These are phyloP conservation scores for Epinotia nisella DNA, from an alignment of 2,888 invertebrate species.

Conservation along the genomic window DNA sequence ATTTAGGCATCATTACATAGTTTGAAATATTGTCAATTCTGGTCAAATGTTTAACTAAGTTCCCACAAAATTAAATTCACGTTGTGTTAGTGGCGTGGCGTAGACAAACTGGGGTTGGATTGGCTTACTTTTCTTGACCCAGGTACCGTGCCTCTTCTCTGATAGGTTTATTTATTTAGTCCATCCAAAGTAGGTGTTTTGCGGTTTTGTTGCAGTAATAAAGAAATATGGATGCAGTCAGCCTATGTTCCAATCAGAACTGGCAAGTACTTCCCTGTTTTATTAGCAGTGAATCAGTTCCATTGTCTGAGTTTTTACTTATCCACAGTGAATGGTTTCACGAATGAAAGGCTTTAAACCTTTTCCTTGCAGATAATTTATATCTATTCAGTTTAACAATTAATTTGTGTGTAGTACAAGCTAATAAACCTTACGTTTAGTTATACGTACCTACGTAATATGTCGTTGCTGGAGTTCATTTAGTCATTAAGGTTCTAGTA, in stretches of 20 bases:
- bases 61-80: too few species aligned
- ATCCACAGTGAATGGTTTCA: neutral
- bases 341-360: neutral
- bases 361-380: neutral
- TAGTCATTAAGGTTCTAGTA: neutral
- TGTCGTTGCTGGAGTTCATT: too few species aligned
- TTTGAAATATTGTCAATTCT: too few species aligned
- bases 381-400: neutral
- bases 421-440: neutral
- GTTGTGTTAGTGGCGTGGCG: too few species aligned
- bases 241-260: slow-evolving; percentile 22
- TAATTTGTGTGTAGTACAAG: neutral
- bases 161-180: neutral
- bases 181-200: neutral
- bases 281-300: slow-evolving; percentile 29
- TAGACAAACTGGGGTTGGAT: too few species aligned
- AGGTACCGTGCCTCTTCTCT: too few species aligned
- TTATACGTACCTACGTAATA: too few species aligned
- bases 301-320: slow-evolving; percentile 12
- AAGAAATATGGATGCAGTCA: slow-evolving; percentile 32
- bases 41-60: too few species aligned
- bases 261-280: slow-evolving; percentile 26
- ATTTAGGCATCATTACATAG: too few species aligned
- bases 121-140: too few species aligned
- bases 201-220: slow-evolving; percentile 8